phyloP scores from a whole-genome alignment of 2,797 vertebrate species.

The Pyrocephalus nanus region DNA sequence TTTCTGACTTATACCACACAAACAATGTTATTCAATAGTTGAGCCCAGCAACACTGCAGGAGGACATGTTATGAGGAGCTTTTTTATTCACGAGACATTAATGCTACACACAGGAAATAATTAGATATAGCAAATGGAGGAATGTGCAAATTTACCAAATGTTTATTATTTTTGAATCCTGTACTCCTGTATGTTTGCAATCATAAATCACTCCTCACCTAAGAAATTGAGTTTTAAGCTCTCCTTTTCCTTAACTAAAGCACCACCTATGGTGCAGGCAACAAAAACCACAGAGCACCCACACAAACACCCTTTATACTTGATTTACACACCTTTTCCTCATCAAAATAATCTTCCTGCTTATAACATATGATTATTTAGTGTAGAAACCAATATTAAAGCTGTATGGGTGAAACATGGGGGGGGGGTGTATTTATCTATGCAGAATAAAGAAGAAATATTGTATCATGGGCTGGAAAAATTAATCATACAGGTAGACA shows the following conservation, averaged over 20 bases:
- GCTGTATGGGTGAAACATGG: neutral
- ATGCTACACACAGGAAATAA: constrained; percentile 10
- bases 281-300: neutral
- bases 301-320: neutral
- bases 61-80: neutral
- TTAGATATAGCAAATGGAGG: neutral
- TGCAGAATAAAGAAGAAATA: neutral
- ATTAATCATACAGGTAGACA: neutral
- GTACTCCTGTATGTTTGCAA: neutral
- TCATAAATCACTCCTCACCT: constrained; percentile 53
- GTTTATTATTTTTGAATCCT: constrained; percentile 40
- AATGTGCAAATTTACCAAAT: constrained; percentile 17
- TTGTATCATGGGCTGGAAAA: neutral
- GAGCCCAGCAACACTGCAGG: neutral
- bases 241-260: constrained; percentile 4
- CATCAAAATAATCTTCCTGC: neutral
- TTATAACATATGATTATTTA: neutral
- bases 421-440: neutral
- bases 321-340: neutral
- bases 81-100: neutral
- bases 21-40: neutral
- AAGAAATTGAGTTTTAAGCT: constrained; percentile 11
- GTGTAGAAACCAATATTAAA: neutral
- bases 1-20: neutral
- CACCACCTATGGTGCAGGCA: neutral